Conservation (phyloP, 2,797 vertebrate species). For the Kryptopterus vitreolus region DNA sequence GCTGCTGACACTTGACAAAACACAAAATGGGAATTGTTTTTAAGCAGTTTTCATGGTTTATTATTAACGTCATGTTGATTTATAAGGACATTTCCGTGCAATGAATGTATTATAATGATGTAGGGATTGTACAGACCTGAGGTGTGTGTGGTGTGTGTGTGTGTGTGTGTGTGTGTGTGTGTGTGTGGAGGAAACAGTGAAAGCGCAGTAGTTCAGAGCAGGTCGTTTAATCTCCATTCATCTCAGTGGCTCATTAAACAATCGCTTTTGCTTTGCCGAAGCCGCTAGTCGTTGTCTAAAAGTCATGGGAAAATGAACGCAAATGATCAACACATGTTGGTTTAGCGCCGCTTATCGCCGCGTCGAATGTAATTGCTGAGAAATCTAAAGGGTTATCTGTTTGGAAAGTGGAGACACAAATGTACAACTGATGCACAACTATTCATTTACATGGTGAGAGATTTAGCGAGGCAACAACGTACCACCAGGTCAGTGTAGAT, state of each 20-base stretch:
- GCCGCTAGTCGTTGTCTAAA: constrained; percentile 23
- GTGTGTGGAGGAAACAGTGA: constrained; percentile 19
- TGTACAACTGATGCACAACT: constrained; percentile 1
- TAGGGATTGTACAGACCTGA: background rate
- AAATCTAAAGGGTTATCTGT: constrained; percentile 14
- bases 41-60: background rate
- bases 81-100: background rate
- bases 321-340: constrained; percentile 26
- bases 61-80: background rate
- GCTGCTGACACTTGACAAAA: background rate
- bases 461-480: too few species aligned
- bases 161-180: too few species aligned
- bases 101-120: constrained; percentile 16
- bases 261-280: background rate
- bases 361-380: background rate
- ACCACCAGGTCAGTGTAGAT: too few species aligned
- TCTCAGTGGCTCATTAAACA: constrained; percentile 30
- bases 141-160: constrained; percentile 39
- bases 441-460: too few species aligned
- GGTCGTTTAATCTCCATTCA: constrained; percentile 28
- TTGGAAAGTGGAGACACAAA: background rate
- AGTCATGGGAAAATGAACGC: constrained; percentile 27
- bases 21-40: background rate
- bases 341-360: constrained; percentile 4
- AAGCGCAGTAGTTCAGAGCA: constrained; percentile 4